Conservation (phyloP, 2,888 invertebrate species). For the Piscicola geometra region DNA sequence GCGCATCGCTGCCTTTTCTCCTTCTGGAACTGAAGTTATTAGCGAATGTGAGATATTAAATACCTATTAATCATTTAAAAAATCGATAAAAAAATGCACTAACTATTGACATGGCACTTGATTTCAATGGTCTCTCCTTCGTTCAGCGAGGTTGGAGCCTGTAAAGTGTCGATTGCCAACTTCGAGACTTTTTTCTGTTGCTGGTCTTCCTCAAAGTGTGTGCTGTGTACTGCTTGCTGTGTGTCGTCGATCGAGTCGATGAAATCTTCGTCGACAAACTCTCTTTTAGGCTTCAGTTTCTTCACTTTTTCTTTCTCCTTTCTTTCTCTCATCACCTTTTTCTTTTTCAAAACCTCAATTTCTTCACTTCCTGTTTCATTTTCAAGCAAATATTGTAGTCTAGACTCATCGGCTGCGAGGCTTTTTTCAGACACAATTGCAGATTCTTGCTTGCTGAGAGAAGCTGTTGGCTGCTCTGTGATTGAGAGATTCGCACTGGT, state of each 20-base stretch:
- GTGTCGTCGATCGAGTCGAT: background rate
- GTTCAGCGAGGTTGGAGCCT: conserved; percentile 19
- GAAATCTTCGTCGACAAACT: background rate
- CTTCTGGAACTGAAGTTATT: background rate
- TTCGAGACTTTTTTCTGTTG: background rate
- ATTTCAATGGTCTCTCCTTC: conserved; percentile 37
- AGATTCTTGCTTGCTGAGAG: background rate
- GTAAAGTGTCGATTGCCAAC: background rate
- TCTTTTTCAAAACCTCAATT: background rate
- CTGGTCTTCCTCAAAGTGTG: background rate
- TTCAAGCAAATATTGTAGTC: too few species aligned
- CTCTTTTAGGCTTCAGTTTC: background rate
- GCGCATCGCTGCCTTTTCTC: background rate
- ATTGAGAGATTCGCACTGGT: conserved; percentile 30
- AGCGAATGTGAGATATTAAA: background rate
- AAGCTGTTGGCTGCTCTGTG: background rate
- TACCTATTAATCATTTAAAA: background rate
- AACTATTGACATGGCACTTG: conserved; percentile 35
- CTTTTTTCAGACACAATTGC: background rate
- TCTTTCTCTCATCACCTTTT: background rate
- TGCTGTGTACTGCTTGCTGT: background rate
- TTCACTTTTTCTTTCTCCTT: background rate
- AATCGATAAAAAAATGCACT: background rate
- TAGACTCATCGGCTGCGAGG: background rate
- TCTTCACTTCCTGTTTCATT: background rate